Percentiles rank a stretch among this genome's conserved stretches.
These are phyloP conservation scores for Melinaea menophilus DNA, from an alignment of 2,888 invertebrate species.

Conservation along the genomic window DNA sequence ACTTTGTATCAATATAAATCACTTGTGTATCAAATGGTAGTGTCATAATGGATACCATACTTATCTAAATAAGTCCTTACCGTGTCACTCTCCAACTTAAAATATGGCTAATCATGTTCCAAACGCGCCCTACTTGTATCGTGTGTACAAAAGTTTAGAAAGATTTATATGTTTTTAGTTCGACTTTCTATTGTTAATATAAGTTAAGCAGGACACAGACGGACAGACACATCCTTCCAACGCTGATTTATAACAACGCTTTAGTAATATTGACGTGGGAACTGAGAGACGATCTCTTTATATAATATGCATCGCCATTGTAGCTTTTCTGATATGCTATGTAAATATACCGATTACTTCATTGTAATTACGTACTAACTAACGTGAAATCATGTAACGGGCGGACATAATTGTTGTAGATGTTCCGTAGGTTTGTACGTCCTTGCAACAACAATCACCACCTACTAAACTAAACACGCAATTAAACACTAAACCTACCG, in stretches of 20 bases:
- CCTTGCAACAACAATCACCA: conserved; percentile 41
- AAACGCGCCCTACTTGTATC: not conserved
- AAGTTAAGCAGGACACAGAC: conserved; percentile 39
- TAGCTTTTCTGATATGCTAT: not conserved
- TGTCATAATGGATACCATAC: too few relatives aligned
- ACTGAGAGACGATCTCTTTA: conserved; percentile 26
- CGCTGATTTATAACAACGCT: conserved; percentile 72
- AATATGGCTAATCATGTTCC: too few relatives aligned
- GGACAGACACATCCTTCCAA: conserved; percentile 63
- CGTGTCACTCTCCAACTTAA: too few relatives aligned
- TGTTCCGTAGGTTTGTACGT: conserved; percentile 45
- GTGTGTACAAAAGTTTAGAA: not conserved
- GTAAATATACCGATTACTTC: conserved; percentile 25
- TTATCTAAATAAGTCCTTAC: too few relatives aligned
- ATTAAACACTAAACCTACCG: too few relatives aligned
- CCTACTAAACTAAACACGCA: too few relatives aligned
- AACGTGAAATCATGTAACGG: conserved; percentile 57
- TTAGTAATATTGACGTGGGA: conserved; percentile 73
- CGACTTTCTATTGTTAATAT: too few relatives aligned
- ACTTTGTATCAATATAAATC: too few relatives aligned
- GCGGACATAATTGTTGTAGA: conserved; percentile 34
- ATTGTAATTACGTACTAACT: conserved; percentile 48
- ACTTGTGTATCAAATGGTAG: too few relatives aligned
- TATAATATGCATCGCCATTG: not conserved
- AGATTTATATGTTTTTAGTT: too few relatives aligned